Base-by-base conservation (phyloP, 1,140 invertebrate genomes). In the Chironomus tepperi region DNA sequence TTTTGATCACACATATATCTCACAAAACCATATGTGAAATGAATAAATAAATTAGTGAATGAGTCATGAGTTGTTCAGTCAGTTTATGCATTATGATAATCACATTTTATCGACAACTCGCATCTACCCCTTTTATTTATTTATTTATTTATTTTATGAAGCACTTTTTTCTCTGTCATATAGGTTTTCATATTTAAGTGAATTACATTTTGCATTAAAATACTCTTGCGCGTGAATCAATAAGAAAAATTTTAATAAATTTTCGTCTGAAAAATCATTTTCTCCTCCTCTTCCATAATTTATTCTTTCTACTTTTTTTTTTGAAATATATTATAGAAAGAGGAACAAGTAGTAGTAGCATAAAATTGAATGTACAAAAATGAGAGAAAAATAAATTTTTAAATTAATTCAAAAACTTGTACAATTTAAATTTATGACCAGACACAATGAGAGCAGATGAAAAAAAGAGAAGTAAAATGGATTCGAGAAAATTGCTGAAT, bases 321-420 rank as follows among this genome's bases (percentile, higher is more conserved):
- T 57, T 12, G 1, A n/a, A 15, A 57, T 57, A 57, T 57, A 57
- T 57, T 34, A 57, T 57, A 57, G 12, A 57, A 57, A 57, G 47
- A 57, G 12, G 3, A n/a, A n/a, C 47, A 57, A 57, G 47, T 57
- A n/a, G 47, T 57, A n/a, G 47, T 3, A 57, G 43, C 9, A 47
- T 12, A 57, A 57, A 57, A 57, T 57, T 57, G 12, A n/a, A 57
- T 57, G 47, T 57, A 57, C 47, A 57, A 47, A 47, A 47, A 47
- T 10, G 43, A 47, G 43, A 57, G 47, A 15, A 57, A 57, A n/a
- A 15, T n/a, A 57, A 57, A n/a, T 57, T 57, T 70, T 70, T 70
- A 70, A 70, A 70, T 70, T 70, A 70, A 70, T 70, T 70, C 65
- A 70, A 70, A 70, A 21, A 18, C 65, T 70, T 70, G 65, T 70